Base-by-base conservation (phyloP, 2,888 invertebrate genomes). In the Seira musarum region DNA sequence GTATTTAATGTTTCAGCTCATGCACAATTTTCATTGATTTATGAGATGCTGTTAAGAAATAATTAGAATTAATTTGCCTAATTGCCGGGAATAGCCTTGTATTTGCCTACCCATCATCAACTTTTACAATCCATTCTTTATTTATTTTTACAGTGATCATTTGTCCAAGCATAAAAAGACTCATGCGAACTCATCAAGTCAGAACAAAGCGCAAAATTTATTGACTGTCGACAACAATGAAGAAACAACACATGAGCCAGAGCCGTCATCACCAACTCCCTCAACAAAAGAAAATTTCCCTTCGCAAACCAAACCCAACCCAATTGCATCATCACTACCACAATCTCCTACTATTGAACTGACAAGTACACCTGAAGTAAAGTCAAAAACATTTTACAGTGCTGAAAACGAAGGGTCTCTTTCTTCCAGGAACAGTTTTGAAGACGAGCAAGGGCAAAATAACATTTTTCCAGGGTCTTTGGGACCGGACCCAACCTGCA, bases 131-230 rank as follows among this genome's bases (percentile, higher is more conserved):
- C 30, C 30, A 30, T 30, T 30, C 30, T 64, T 24, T 3, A 22
- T 64, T 24, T 3, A 22, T 68, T 69, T 70, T 80, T 75, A 19
- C 70, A 90, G 89, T 85, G 91, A 91, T 86, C 91, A 91, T 87
- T 88, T 91, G 61, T 88, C 88, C 84, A 91, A 91, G 87, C 91
- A 91, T 87, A 88, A 89, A 70, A 90, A 90, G 87, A 91, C 90
- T 6, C 91, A 91, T 87, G 89, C 89, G 83, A 87, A 87, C 73
- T 81, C 82, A 22, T 82, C 83, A 80, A 61, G 75, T 25, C 67
- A 82, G n/a, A 80, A 76, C 61, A 82, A 82, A 53, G 82, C 80
- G n/a, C 82, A 75, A 68, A 80, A 79, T 40, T n/a, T 80, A 13
- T 46, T 74, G 53, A 64, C 30, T 30, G 30, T n/a, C n/a, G n/a